Conservation (phyloP, 1,140 invertebrate genomes). For the Plutomurus gul region DNA sequence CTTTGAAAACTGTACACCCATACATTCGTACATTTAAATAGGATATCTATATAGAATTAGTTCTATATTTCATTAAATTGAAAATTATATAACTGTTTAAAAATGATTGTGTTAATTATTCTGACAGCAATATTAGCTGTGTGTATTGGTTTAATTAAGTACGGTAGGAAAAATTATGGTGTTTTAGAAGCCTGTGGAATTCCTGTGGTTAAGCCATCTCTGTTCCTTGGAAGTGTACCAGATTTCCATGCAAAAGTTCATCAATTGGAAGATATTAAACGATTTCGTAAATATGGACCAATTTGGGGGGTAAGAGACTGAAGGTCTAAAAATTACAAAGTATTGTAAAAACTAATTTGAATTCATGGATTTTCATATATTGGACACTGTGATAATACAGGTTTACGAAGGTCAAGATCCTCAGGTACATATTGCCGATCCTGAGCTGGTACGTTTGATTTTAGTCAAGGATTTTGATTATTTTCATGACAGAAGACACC, state of each 20-base stretch:
- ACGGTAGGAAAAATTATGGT: conserved; percentile 47
- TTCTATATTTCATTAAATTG: not conserved
- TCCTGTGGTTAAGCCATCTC: conserved; percentile 44
- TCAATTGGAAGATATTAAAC: conserved; percentile 47
- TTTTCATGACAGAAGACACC: conserved; percentile 23
- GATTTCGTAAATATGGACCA: conserved; percentile 45
- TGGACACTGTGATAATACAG: not conserved
- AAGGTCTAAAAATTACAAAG: not conserved
- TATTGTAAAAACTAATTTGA: not conserved
- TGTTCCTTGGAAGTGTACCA: conserved; percentile 45
- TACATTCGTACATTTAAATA: not conserved
- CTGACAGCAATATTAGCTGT: not conserved
- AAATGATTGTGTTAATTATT: not conserved
- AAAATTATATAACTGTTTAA: not conserved
- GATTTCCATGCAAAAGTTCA: conserved; percentile 44
- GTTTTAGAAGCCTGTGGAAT: conserved; percentile 42
- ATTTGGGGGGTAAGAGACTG: conserved; percentile 31
- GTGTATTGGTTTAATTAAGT: not conserved
- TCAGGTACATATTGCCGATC: conserved; percentile 54
- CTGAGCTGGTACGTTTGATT: conserved; percentile 57
- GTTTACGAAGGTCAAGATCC: conserved; percentile 31
- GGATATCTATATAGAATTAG: no score
- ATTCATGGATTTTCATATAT: not conserved
- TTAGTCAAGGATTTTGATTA: conserved; percentile 37
- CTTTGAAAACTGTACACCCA: not conserved